These are phyloP conservation scores for Cosmia pyralina DNA, from an alignment of 2,888 invertebrate genomes.

Conservation along the genomic window DNA sequence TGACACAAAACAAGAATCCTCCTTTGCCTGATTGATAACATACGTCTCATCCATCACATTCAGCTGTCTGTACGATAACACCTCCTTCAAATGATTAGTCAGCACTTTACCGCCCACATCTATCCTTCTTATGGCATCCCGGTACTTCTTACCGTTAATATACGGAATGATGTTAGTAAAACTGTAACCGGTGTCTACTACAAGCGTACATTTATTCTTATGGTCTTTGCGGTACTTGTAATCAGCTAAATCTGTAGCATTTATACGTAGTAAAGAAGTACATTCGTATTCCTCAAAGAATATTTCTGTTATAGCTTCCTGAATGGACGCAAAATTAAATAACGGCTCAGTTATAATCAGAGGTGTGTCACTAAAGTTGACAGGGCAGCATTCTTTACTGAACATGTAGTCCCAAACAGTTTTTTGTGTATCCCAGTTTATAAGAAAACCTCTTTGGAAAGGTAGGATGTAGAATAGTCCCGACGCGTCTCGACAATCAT, in stretches of 20 bases:
- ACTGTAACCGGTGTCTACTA: conserved; percentile 98
- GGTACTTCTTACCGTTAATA: conserved; percentile 93
- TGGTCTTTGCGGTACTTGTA: conserved; percentile 91
- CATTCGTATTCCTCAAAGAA: conserved; percentile 99
- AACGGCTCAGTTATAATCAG: conserved; percentile 98
- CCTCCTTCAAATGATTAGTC: conserved; percentile 99
- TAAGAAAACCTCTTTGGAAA: conserved; percentile 98
- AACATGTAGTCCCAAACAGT: conserved; percentile 99
- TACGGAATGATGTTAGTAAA: conserved; percentile 98
- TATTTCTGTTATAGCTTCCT: conserved; percentile 98
- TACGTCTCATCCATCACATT: conserved; percentile 99
- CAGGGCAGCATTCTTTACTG: conserved; percentile 95
- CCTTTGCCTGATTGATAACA: conserved; percentile 99
- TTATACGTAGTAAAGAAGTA: conserved; percentile 94
- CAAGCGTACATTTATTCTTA: conserved; percentile 92
- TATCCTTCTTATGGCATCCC: conserved; percentile 93
- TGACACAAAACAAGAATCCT: conserved; percentile 98
- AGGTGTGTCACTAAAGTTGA: conserved; percentile 94
- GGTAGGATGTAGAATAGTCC: conserved; percentile 98
- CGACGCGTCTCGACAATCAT: conserved; percentile 98
- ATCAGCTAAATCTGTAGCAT: conserved; percentile 95
- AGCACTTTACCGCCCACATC: conserved; percentile 99
- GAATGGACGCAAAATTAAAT: conserved; percentile 97
- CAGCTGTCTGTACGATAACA: conserved; percentile 98
- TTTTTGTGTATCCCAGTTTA: conserved; percentile 99